Evolutionary conservation across 2,113 vertebrate genomes (phyloP), one percentile per base, ranked within the genome.

Genomic region (Ploceus nigricollis): DNA sequence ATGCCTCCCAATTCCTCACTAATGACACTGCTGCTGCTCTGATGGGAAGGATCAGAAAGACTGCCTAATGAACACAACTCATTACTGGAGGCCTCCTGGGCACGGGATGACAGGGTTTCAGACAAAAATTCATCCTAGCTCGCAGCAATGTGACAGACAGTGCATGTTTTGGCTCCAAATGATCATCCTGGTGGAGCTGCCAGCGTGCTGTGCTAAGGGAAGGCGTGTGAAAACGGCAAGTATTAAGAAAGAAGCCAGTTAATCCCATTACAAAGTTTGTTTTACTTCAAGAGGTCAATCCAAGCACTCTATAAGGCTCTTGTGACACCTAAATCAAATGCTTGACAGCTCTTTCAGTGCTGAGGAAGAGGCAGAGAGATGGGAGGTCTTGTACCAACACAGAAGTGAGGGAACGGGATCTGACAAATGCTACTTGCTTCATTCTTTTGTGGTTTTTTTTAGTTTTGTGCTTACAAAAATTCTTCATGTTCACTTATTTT

Each of bases 21-120:
- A 96, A 96, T 95, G 91, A 95, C 95, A 51, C 66, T 1, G 54
- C 72, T 2, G 25, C 72, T 10, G 50, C 87, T 88, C 83, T 22
- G 63, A 84, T 31, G 81, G 90, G 79, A 86, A 89, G 92, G 93
- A 96, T 96, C 96, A 96, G 89, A 97, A 93, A 87, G 96, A 96
- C 95, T 97, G 88, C 69, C 93, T 97, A 96, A 97, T 94, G 96
- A 96, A 94, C 91, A 95, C 73, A 72, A 80, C 96, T 97, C 94
- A 76, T 97, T 97, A 97, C 47, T 14, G 66, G 44, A 39, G 89
- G 87, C 83, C 96, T 94, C 94, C 90, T 85, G 89, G 95, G 96
- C 95, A 96, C 0, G 6, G 89, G 13, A 87, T 90, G 94, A 89
- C 94, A 93, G 61, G 27, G 86, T 50, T 91, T 42, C 89, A 92